These are phyloP conservation scores for Piezodorus guildinii DNA, from an alignment of 1,140 invertebrate genomes.

Conservation along the genomic window DNA sequence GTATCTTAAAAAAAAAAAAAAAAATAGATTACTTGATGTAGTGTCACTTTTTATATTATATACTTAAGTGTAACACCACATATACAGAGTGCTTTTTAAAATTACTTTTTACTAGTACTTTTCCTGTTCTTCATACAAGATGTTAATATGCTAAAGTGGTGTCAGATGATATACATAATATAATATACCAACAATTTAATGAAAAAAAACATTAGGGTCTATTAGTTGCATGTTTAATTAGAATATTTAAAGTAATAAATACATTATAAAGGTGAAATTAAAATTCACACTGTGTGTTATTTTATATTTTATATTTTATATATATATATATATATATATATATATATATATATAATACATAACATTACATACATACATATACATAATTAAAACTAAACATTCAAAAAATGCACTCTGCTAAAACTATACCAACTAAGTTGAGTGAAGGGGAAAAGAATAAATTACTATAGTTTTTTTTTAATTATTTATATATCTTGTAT, in stretches of 20 bases:
- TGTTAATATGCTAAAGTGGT: conserved; percentile 8
- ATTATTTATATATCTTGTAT: conserved; percentile 4
- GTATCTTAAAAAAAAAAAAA: conserved; percentile 19
- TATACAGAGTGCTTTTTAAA: conserved; percentile 15
- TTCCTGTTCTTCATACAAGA: conserved; percentile 12
- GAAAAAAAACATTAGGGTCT: neutral
- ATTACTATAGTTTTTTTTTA: neutral
- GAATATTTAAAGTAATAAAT: neutral
- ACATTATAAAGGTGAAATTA: no score
- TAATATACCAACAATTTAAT: neutral
- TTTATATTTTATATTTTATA: no score
- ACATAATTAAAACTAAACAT: no score
- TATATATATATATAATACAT: no score
- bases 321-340: no score
- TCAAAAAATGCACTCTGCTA: no score
- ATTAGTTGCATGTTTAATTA: conserved; percentile 11
- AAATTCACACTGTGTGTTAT: no score
- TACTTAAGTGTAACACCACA: conserved; percentile 12
- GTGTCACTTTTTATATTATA: conserved; percentile 13
- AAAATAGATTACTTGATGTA: conserved; percentile 13
- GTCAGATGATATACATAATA: neutral
- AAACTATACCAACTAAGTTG: neutral
- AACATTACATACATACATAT: no score
- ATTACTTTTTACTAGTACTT: conserved; percentile 4
- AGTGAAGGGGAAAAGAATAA: neutral